Evolutionary conservation across 2,113 vertebrate species (phyloP), one percentile per base, ranked within the genome.

Genomic region (Xiphophorus hellerii): DNA sequence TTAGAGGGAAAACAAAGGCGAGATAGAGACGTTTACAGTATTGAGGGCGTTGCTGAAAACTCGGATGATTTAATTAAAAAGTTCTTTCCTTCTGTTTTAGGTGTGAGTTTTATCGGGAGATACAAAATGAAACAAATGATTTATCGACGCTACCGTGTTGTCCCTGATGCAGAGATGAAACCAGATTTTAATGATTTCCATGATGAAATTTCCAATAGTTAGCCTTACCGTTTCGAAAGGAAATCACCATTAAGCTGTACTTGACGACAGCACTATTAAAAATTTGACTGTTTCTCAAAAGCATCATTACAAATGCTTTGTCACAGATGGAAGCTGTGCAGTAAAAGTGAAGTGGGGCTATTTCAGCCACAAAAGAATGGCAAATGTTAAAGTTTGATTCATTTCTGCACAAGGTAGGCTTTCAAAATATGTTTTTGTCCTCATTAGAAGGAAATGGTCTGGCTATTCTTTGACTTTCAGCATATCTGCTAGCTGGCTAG

Each of bases 1-100:
- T 83, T 74, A 62, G 80, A 86, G 82, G 81, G 71, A 88, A 93
- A 90, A 92, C 88, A 85, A 84, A 89, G 81, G 79, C 62, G 31
- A 77, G 87, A 92, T 66, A 85, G 84, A 92, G 77, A 90, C 10
- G 61, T 87, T 83, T 63, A 33, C 31, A 62, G 76, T 35, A 67
- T 85, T 89, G 84, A 88, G 39, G 68, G 70, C 83, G 80, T 88
- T 35, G 86, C 87, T 58, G 77, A 73, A 77, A 73, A 75, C 83
- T 71, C 4, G 27, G 77, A 83, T 85, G 78, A 90, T 88, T 89
- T 79, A 83, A 92, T 91, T 90, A 89, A 83, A 48, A 85, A 66
- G 29, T 54, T 58, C 69, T 87, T 74, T 78, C 74, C 79, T 66
- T 54, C 76, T 86, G 14, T 82, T 80, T 63, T 54, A 87, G 71